Conservation (phyloP, 2,888 invertebrate genomes). For the Myopa tessellatipennis region DNA sequence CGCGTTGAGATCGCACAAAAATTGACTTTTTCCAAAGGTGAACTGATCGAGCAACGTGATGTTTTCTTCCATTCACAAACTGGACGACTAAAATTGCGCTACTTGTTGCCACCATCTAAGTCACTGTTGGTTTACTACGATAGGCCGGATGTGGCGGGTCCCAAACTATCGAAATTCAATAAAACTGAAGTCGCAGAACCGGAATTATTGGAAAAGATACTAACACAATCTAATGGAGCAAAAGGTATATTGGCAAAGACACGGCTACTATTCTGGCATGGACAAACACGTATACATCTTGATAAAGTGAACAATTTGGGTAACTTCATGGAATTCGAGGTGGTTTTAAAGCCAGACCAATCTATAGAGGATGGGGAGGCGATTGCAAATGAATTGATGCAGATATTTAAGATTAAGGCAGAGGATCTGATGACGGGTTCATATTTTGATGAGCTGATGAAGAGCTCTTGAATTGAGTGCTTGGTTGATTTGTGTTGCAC, state of each 20-base stretch:
- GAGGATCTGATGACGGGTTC: conserved; percentile 71
- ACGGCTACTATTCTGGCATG: conserved; percentile 78
- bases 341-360: conserved; percentile 70
- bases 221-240: conserved; percentile 73
- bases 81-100: conserved; percentile 65
- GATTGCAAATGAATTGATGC: conserved; percentile 71
- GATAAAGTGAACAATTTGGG: conserved; percentile 81
- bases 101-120: conserved; percentile 56
- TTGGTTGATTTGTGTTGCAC: background rate
- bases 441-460: conserved; percentile 70
- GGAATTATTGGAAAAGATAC: conserved; percentile 70
- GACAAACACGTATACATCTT: conserved; percentile 82
- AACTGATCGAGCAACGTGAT: conserved; percentile 63
- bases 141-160: conserved; percentile 80
- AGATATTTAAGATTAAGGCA: conserved; percentile 68
- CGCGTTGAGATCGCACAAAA: conserved; percentile 72
- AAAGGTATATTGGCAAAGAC: conserved; percentile 81
- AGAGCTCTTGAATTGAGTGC: conserved; percentile 12
- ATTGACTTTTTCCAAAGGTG: conserved; percentile 48
- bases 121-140: conserved; percentile 84
- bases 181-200: conserved; percentile 72
- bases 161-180: conserved; percentile 81
- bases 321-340: conserved; percentile 77
- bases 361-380: conserved; percentile 70
- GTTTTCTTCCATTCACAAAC: conserved; percentile 63